Base-by-base conservation (phyloP, 2,797 vertebrate species). In the Brachyrhaphis roseni region DNA sequence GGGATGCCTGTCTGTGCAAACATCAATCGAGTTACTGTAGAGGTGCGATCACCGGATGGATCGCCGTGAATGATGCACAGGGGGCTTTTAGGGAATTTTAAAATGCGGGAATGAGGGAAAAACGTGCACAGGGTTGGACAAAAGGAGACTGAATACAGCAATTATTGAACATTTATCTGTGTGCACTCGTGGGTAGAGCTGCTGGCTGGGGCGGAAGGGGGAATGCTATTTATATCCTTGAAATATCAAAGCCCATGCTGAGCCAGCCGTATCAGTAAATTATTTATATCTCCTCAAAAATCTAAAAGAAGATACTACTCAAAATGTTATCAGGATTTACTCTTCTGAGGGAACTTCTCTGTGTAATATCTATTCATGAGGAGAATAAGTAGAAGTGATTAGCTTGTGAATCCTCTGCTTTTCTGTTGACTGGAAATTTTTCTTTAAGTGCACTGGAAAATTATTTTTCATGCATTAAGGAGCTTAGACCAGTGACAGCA, bases 331-430 rank as follows among this genome's bases (percentile, higher is more conserved):
- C 75, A 90, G 84, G 85, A 86, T 90, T 88, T 90, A 84, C 86
- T 88, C 74, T 76, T 73, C 82, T 89, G 86, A 87, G n/a, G 46
- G 34, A 78, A 76, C 78, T 85, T 87, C 87, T 88, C 81, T 81
- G 87, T 93, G 87, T 92, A 93, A 94, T 95, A 92, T 95, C 90
- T 95, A 94, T 95, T 95, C 92, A 95, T 93, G 93, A 94, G 87
- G 83, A 81, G 83, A 88, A 92, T 93, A 90, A 91, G 87, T 81
- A 90, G 84, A 71, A 84, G 83, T 90, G 90, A 93, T 93, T 90
- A 87, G 87, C 82, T 85, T 85, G 49, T 89, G 59, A 82, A 68
- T 26, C 64, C 86, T 79, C 82, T 80, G 73, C 26, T 49, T 49
- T 45, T 76, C 79, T 82, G 80, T 89, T 92, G 90, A 87, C 84